These are phyloP conservation scores for Anarrhichthys ocellatus DNA, from an alignment of 2,113 vertebrate species.

Conservation along the genomic window DNA sequence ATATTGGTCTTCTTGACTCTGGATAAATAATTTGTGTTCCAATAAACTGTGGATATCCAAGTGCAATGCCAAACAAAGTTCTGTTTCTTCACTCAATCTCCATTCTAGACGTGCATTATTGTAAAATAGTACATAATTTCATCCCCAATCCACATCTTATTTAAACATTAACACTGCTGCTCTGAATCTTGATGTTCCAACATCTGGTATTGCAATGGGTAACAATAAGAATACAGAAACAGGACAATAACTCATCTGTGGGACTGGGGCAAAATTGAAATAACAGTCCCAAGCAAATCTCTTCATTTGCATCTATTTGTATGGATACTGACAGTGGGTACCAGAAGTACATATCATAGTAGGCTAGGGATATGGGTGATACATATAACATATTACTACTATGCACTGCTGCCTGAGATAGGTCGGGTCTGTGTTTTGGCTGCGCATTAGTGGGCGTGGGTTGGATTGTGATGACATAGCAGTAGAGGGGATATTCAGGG, in stretches of 20 bases:
- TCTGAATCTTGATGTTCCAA: background rate
- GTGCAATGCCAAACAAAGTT: background rate
- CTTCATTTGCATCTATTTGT: background rate
- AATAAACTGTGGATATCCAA: background rate
- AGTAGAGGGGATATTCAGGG: slow-evolving; percentile 52
- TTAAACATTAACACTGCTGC: background rate
- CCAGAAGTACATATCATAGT: background rate
- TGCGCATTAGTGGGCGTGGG: slow-evolving; percentile 33
- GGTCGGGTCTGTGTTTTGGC: slow-evolving; percentile 46
- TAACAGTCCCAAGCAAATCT: slow-evolving; percentile 13
- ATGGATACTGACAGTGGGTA: background rate
- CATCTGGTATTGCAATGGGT: background rate
- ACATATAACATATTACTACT: background rate
- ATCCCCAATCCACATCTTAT: background rate
- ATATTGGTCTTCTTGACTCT: background rate
- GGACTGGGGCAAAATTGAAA: slow-evolving; percentile 28
- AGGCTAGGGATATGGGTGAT: background rate
- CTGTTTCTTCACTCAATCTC: background rate
- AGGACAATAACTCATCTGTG: slow-evolving; percentile 25
- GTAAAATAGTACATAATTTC: background rate
- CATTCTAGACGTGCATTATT: background rate
- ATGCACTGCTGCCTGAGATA: background rate
- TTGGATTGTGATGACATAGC: slow-evolving; percentile 64
- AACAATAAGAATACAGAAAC: background rate
- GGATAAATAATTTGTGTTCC: background rate